Evolutionary conservation across 2,113 vertebrate genomes (phyloP).

Genomic region (Trogon melanurus): DNA sequence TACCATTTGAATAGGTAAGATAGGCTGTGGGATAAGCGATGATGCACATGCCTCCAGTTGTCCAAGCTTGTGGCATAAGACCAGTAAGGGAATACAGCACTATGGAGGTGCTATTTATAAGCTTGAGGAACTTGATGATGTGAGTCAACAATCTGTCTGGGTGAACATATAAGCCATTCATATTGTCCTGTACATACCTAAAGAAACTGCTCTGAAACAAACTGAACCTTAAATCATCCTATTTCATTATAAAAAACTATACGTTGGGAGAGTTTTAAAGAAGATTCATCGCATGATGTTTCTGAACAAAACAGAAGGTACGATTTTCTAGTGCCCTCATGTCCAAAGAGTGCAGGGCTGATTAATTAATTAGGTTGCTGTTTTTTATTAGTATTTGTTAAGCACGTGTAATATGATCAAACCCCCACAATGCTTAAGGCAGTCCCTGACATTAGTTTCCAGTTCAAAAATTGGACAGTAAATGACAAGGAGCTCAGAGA

Average conservation of each 20-base stretch:
- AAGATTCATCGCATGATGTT: background rate
- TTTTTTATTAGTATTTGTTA: background rate
- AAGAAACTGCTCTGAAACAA: background rate
- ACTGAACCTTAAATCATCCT: background rate
- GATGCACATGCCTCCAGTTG: background rate
- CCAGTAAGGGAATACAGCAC: background rate
- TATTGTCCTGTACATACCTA: background rate
- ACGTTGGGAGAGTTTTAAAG: background rate
- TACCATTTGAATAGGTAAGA: background rate
- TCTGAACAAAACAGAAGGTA: slow-evolving; percentile 4
- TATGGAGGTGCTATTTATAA: background rate
- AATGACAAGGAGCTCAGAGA: background rate
- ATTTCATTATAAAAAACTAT: background rate
- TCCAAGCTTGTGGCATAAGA: background rate
- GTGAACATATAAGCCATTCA: background rate
- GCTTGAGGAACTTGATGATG: background rate
- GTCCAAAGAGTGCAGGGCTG: background rate
- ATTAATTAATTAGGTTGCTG: background rate
- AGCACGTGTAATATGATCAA: background rate
- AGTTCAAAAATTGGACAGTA: background rate
- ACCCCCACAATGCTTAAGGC: background rate
- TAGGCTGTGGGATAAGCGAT: background rate
- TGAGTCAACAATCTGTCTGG: background rate
- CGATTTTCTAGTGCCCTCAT: background rate
- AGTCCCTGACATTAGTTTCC: slow-evolving; percentile 2